Base-by-base conservation (phyloP, 2,797 vertebrate genomes). In the Alcedo quadribrachys region DNA sequence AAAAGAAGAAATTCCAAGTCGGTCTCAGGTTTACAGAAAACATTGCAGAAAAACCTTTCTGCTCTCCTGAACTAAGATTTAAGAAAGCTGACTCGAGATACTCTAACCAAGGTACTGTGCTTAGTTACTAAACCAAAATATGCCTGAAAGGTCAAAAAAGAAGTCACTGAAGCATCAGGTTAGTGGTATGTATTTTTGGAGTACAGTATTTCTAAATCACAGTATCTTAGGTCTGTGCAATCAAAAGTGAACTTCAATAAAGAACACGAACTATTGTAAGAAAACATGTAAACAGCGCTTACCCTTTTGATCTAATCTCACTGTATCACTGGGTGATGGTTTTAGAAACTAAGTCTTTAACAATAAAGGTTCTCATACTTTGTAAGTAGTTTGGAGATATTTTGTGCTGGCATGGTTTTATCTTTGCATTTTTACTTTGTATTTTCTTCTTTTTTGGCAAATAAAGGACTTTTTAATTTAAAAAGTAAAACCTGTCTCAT, bases 371-470 rank as follows among this genome's bases (percentile, higher is more conserved):
- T 98, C 97, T 98, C 87, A 85, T 92, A 94, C 94, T 96, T 96
- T 89, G 89, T 66, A 76, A 90, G 82, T 87, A 92, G 71, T 73
- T 92, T 85, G 83, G 66, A 95, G 83, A 86, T 80, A 21, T 68
- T 90, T 96, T 95, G 95, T 97, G 90, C 84, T 95, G 88, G 96
- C 95, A 93, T 97, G 96, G 95, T 92, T 97, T 96, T 93, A 43
- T 79, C 85, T 87, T 94, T 94, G 66, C 90, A 86, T 90, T 96
- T 90, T 92, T 92, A 94, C 89, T 92, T 94, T 77, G 70, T 95
- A 92, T 94, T 96, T 89, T 74, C 50, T 46, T 94, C 30, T 42
- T 70, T 90, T 93, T 96, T 96, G 94, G 84, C 94, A 96, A 98
- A 98, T 98, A 98, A 98, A 97, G 77, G 65, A 70, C n/a, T 93